Conservation (phyloP, 2,113 vertebrate species). For the Cyprinus carpio region DNA sequence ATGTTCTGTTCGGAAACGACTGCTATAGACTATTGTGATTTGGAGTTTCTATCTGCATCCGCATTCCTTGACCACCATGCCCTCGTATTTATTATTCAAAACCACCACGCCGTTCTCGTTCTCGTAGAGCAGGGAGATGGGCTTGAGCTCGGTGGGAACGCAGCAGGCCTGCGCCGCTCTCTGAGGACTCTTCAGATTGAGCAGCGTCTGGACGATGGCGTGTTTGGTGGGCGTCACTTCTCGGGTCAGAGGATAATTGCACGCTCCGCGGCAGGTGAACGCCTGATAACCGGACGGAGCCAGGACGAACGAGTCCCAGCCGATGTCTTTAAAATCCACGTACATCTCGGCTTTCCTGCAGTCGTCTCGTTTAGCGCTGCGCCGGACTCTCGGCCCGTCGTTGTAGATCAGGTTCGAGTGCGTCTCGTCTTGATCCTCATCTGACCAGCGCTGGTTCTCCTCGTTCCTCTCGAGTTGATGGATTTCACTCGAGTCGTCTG, state of each 20-base stretch:
- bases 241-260: conserved; percentile 84
- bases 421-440: conserved; percentile 75
- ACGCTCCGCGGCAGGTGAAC: conserved; percentile 88
- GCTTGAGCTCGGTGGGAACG: conserved; percentile 92
- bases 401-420: conserved; percentile 89
- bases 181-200: conserved; percentile 86
- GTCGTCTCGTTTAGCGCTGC: conserved; percentile 85
- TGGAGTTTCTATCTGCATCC: conserved; percentile 94
- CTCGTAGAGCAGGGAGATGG: conserved; percentile 93
- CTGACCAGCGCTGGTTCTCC: conserved; percentile 75
- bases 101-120: conserved; percentile 89
- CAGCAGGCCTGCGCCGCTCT: conserved; percentile 90
- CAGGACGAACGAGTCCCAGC: conserved; percentile 95
- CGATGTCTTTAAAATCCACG: conserved; percentile 97
- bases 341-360: conserved; percentile 90
- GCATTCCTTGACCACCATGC: conserved; percentile 95
- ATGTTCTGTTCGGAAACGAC: no score
- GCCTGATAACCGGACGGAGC: conserved; percentile 90
- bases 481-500: conserved; percentile 84
- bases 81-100: conserved; percentile 95
- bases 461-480: conserved; percentile 61
- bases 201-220: conserved; percentile 90
- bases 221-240: conserved; percentile 93
- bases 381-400: conserved; percentile 84
- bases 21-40: no score